A percentile compares a stretch with the other conserved stretches of the same genome.
Evolutionary conservation across 2,113 vertebrate genomes (phyloP).

Genomic region (Clarias magur): DNA sequence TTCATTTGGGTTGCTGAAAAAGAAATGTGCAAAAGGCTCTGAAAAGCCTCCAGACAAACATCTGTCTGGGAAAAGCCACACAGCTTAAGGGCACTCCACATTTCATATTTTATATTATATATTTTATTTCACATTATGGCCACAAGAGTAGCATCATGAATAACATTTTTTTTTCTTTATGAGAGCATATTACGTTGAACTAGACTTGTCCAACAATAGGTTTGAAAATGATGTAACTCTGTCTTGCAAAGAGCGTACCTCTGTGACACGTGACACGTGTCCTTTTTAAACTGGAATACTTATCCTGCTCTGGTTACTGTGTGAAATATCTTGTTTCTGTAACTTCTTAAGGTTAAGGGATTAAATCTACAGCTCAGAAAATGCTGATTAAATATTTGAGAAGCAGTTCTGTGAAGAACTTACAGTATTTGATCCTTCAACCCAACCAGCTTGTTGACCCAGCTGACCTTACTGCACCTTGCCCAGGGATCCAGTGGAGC

Average conservation of each 20-base stretch:
- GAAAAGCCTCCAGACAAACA: constrained; percentile 41
- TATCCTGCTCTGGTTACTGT: not conserved
- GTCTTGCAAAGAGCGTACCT: constrained; percentile 13
- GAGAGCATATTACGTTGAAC: not conserved
- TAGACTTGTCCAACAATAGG: not conserved
- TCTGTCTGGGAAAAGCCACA: constrained; percentile 34
- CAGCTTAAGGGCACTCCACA: constrained; percentile 30
- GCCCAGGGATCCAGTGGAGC: not conserved
- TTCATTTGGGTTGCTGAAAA: not conserved
- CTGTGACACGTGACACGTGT: not conserved
- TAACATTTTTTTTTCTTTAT: constrained; percentile 28
- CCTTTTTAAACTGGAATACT: not conserved
- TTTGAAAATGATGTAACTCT: constrained; percentile 9
- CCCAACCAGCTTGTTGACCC: not conserved
- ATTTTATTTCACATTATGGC: constrained; percentile 1
- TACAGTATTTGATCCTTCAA: constrained; percentile 1
- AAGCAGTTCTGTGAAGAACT: not conserved
- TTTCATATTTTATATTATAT: constrained; percentile 12
- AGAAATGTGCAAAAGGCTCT: not conserved
- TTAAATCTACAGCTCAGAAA: constrained; percentile 62
- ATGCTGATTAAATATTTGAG: constrained; percentile 46
- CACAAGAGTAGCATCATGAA: not conserved
- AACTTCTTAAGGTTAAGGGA: constrained; percentile 54
- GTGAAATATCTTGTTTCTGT: constrained; percentile 30
- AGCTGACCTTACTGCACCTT: not conserved